phyloP scores from a whole-genome alignment of 1,140 invertebrate species.

The Melanaphis sacchari region DNA sequence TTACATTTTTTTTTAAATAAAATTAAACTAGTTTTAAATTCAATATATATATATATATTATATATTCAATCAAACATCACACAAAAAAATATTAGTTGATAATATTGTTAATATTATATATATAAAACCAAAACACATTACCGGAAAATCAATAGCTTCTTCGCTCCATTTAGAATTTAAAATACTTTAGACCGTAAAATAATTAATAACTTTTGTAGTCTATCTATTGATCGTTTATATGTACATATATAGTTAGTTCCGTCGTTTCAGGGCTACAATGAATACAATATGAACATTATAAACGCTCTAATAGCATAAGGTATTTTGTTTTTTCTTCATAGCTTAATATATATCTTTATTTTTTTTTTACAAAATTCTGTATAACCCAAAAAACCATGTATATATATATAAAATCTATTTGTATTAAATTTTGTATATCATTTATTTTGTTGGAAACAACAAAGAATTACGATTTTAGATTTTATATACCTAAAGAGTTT shows the following conservation, averaged over 20 bases:
- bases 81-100: background rate
- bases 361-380: background rate
- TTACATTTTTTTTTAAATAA: too few species aligned
- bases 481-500: background rate
- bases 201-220: background rate
- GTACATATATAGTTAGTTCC: background rate
- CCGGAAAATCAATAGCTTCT: background rate
- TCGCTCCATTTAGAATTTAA: background rate
- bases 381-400: background rate
- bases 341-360: background rate
- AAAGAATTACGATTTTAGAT: background rate
- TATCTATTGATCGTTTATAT: conserved; percentile 13
- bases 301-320: background rate
- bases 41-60: too few species aligned
- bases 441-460: background rate
- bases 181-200: background rate
- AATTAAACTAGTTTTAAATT: too few species aligned
- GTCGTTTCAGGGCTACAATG: background rate
- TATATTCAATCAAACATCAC: too few species aligned
- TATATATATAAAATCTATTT: background rate
- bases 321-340: background rate
- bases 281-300: background rate
- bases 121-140: background rate
- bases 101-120: background rate
- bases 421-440: background rate